Evolutionary conservation across 2,888 invertebrate genomes (phyloP), one percentile per base, ranked within the genome.

Genomic region (Mayetiola destructor): DNA sequence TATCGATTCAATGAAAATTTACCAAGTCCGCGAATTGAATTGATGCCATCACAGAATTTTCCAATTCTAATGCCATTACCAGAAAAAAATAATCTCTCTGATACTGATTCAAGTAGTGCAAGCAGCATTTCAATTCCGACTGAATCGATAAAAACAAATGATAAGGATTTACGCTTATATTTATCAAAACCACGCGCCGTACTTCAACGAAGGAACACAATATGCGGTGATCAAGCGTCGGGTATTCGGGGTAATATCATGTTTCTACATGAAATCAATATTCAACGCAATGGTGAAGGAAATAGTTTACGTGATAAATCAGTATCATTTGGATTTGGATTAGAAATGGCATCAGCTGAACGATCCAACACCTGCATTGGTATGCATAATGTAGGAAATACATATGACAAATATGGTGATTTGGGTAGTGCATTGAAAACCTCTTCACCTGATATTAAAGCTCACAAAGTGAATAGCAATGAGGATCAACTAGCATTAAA

Each of bases 171-270:
- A 42, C 68, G 88, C 36, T 72, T 88, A 66, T 86, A 85, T 68
- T 81, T 84, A 55, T 80, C 84, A 2, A 86, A 85, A 69, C 88
- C 89, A 9, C 77, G 85, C 59, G 78, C 82, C 20, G 77, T 84
- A 61, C 52, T 61, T 29, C 87, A 88, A 68, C 78, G 93, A 12
- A 77, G 94, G 18, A 90, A 93, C 63, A 89, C 92, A 1, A 88
- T 94, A 62, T 85, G 91, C 64, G 91, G 94, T 16, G 84, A 87
- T 65, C 82, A 85, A 75, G 80, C 84, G 64, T 65, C 67, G 56
- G 66, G 67, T 52, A 66, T 66, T 61, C 68, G 69, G 35, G 66
- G 65, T 23, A 67, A 67, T 59, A 71, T 72, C 56, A 74, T 82
- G 74, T 81, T 85, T 63, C 88, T 87, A 86, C 80, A 80, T 63